Conservation (phyloP, 2,888 invertebrate species). For the Hoplodrina blanda region DNA sequence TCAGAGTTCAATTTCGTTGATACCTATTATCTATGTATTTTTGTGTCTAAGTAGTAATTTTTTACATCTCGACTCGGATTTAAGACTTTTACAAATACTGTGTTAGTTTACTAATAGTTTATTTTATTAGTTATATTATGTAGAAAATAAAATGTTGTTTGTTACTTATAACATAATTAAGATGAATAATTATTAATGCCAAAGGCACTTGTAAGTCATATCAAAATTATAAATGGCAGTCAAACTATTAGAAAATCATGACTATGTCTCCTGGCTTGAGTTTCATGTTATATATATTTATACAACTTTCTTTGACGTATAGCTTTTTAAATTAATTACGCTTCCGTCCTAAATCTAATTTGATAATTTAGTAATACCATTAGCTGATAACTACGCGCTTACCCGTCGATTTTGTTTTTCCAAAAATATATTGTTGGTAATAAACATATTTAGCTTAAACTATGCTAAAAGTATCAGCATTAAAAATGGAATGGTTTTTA, state of each 20-base stretch:
- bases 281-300: constrained; percentile 28
- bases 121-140: constrained; percentile 17
- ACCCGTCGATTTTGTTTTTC: constrained; percentile 7
- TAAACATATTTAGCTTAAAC: not conserved
- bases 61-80: not conserved
- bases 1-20: not conserved
- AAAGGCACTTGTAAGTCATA: constrained; percentile 80
- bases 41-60: not conserved
- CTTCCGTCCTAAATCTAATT: constrained; percentile 75
- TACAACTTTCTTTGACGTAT: constrained; percentile 33
- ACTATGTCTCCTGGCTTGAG: constrained; percentile 32
- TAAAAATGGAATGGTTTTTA: constrained; percentile 21
- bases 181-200: constrained; percentile 65
- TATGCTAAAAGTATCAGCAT: constrained; percentile 37
- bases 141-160: constrained; percentile 48
- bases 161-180: constrained; percentile 42
- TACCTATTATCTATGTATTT: constrained; percentile 1
- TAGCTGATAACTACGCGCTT: constrained; percentile 34
- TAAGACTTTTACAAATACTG: not conserved
- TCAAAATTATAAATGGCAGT: constrained; percentile 69
- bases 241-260: constrained; percentile 34
- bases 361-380: constrained; percentile 54
- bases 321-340: constrained; percentile 68
- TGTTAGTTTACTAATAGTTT: constrained; percentile 2
- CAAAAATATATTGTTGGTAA: not conserved